Evolutionary conservation across 1,140 invertebrate species (phyloP), one percentile per base, ranked within the genome.

Genomic region (Ylistrum balloti): DNA sequence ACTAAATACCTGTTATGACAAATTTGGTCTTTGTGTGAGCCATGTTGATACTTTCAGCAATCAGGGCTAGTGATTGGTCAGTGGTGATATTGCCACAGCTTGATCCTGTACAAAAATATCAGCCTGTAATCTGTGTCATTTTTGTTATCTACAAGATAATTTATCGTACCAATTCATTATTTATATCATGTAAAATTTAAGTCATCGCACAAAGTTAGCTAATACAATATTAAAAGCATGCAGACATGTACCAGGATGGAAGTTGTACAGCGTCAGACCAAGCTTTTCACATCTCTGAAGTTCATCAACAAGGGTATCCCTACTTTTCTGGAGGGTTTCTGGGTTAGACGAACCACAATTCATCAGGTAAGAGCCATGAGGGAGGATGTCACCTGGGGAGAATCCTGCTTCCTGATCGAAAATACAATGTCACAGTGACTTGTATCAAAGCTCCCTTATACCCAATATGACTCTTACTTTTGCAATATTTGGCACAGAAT

Each of bases 301-400:
- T 88, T 97, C 97, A 91, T 97, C 97, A 10, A 97, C 88, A 32
- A 97, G 92, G 13, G 94, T 92, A 33, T 94, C 94, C 45, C 96
- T 88, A 90, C 96, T 97, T 90, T 97, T 97, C 74, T 94, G 90
- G 48, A 97, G 93, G 22, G 94, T 95, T 10, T 96, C 96, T 22
- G 92, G 88, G 86, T 97, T 95, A 10, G 96, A 95, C 10, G 96
- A 96, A 15, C 97, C 97, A 89, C 96, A 95, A 93, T 97, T 97
- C 91, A 97, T 93, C 33, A 97, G 93, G 92, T 97, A 97, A 0
- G 96, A 97, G 2, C 97, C 97, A 95, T 97, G 97, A 15, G 96
- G 96, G 11, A 97, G 89, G 85, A 97, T 96, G 38, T 94, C 88
- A 32, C 93, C 48, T 33, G 95, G 92, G 35, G 92, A 88, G 90